Base-by-base conservation (phyloP, 2,113 vertebrate species). In the Ammodytes dubius region DNA sequence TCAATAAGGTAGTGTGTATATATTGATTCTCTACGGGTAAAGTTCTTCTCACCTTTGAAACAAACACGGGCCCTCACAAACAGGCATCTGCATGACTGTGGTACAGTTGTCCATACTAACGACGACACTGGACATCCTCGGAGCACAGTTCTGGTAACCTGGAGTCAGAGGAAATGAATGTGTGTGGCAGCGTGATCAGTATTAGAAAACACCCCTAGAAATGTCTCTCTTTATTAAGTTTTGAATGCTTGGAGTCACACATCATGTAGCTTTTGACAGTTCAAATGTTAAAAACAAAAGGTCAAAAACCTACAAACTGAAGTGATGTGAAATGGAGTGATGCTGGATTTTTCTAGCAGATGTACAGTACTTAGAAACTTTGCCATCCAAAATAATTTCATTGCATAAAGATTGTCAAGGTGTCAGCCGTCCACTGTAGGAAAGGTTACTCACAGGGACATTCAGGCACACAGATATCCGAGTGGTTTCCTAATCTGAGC, bases 41-140 rank as follows among this genome's bases (percentile, higher is more conserved):
- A 60, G 49, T 39, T 61, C 0, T 2, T 76, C 87, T 90, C 66
- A 93, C 93, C 92, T 82, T 15, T 81, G 13, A 77, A 85, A 88
- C 4, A 15, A 52, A 83, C 94, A 95, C 0, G 88, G 72, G 12
- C 93, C 94, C 63, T 91, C 74, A 88, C 93, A 94, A 39, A 70
- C 70, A 39, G 93, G 87, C 1, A 93, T 64, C 53, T 79, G 35
- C 10, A 86, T 10, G 42, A 63, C 40, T 0, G 79, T 6, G 14
- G 52, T 76, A 45, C 94, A 95, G 61, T 83, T 59, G 7, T 70
- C 77, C 3, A 90, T 0, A 0, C 69, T 89, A 13, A 93, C 3
- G 54, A 57, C 88, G 19, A 89, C 37, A 1, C 2, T 79, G 52
- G 77, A 73, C 15, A 85, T 0, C 74, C 39, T 87, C 4, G 89